Conservation (phyloP, 2,888 invertebrate genomes). For the Drosophila merina region DNA sequence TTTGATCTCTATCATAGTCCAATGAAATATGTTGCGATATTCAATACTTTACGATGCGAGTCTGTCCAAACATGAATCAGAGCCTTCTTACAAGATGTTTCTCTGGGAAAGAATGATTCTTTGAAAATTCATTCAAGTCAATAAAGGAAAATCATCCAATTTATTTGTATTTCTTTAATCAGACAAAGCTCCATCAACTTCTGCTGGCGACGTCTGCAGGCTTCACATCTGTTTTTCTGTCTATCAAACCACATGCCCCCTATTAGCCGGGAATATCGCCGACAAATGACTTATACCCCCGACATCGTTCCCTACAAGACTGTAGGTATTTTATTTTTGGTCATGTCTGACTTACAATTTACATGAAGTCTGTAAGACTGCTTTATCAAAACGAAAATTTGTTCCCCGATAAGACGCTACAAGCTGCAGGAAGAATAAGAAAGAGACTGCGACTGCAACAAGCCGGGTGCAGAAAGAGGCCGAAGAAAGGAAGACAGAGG, state of each 20-base stretch:
- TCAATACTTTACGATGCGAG: conserved; percentile 21
- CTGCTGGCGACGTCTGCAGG: neutral
- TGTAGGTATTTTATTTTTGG: conserved; percentile 14
- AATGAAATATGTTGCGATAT: conserved; percentile 46
- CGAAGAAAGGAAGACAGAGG: neutral
- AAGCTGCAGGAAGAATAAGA: conserved; percentile 36
- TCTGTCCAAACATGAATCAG: neutral
- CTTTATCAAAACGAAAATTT: conserved; percentile 76
- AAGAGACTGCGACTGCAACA: conserved; percentile 24
- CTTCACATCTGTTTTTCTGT: conserved; percentile 28
- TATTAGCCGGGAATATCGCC: conserved; percentile 32
- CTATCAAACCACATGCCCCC: conserved; percentile 21
- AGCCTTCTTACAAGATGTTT: too few relatives aligned
- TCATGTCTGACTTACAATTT: conserved; percentile 52
- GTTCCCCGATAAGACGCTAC: conserved; percentile 64
- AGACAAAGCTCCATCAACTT: conserved; percentile 24
- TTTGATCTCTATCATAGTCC: conserved; percentile 12
- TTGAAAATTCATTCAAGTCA: neutral
- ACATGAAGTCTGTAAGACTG: conserved; percentile 36
- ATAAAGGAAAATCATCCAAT: neutral
- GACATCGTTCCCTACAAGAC: neutral
- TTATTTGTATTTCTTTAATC: neutral
- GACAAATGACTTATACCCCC: conserved; percentile 33
- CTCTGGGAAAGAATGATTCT: neutral
- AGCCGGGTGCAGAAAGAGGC: conserved; percentile 16